Base-by-base conservation (phyloP, 1,140 invertebrate genomes). In the Plectus sambesii region DNA sequence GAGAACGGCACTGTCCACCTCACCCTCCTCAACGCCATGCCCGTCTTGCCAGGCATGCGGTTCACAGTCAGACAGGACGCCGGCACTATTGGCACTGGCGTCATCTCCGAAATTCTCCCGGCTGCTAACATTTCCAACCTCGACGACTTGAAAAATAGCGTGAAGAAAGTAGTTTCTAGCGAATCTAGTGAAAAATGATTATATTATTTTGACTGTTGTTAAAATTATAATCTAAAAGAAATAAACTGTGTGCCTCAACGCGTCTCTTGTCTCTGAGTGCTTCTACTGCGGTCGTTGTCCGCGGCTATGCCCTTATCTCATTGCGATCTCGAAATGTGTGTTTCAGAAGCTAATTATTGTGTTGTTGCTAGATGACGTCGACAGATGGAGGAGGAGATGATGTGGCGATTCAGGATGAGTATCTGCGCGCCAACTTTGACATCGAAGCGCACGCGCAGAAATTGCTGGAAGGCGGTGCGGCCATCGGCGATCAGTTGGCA, bases 21-120 rank as follows among this genome's bases (percentile, higher is more conserved):
- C 15, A 22, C 60, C 19, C 51, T 64, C 25, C 25, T 63, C 19
- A 53, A 55, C 38, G 52, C 62, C 9, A 50, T 64, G 35, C 62
- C 62, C 29, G 27, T 58, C 3, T 43, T 49, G 35, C 46, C 55
- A 36, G 50, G 51, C 37, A 49, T 59, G 49, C 24, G 44, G 6
- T 62, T 64, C 38, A 66, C 62, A 8, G 27, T 64, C 9, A 44
- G 60, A 23, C 42, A 56, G 44, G 35, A 47, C 27, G 15, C 24
- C 6, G 48, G 47, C 20, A 63, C 56, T 24, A 35, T 61, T 26
- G 60, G 39, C 12, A 17, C 52, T 23, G 61, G 61, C 25, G 35
- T 63, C 19, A 55, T 63, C n/a, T 39, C 59, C 9, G 62, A 65
- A 29, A 24, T 63, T 15, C 47, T 51, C 25, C 29, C 52, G 8